These are phyloP conservation scores for Neoitamus cyanurus DNA, from an alignment of 2,888 invertebrate genomes.

Conservation along the genomic window DNA sequence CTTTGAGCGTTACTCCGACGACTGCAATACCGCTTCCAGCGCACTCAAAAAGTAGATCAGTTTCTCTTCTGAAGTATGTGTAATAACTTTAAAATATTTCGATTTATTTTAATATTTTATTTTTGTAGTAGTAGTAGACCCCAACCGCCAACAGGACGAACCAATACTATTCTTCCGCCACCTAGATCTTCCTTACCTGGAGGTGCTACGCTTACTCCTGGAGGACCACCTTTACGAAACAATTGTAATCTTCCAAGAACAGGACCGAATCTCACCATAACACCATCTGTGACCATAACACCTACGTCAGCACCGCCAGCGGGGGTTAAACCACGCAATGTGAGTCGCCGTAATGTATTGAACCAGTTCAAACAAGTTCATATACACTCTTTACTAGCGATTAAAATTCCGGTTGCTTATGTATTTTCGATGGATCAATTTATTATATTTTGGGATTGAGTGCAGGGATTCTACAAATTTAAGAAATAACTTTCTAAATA, in stretches of 20 bases:
- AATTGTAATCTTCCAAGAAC: constrained; percentile 63
- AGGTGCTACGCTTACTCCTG: constrained; percentile 73
- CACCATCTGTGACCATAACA: constrained; percentile 80
- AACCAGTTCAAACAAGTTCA: constrained; percentile 57
- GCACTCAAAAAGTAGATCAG: constrained; percentile 64
- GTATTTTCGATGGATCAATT: background rate
- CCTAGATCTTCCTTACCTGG: constrained; percentile 69
- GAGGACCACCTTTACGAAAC: constrained; percentile 59
- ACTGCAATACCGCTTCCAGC: constrained; percentile 66
- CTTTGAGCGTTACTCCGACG: constrained; percentile 66
- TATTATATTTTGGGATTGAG: too few relatives aligned
- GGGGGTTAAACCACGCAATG: constrained; percentile 67
- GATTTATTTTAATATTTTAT: constrained; percentile 20
- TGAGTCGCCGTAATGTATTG: constrained; percentile 67
- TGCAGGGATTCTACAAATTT: background rate
- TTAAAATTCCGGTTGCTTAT: background rate
- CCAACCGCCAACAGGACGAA: constrained; percentile 56
- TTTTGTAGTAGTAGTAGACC: constrained; percentile 57
- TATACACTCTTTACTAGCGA: background rate
- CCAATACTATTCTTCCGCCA: constrained; percentile 61
- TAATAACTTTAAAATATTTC: background rate
- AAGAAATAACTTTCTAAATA: background rate
- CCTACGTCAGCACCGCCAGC: constrained; percentile 77
- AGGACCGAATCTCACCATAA: constrained; percentile 69
- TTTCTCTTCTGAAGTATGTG: constrained; percentile 61